Evolutionary conservation across 1,140 invertebrate species (phyloP).

Genomic region (Trichoplusia ni): DNA sequence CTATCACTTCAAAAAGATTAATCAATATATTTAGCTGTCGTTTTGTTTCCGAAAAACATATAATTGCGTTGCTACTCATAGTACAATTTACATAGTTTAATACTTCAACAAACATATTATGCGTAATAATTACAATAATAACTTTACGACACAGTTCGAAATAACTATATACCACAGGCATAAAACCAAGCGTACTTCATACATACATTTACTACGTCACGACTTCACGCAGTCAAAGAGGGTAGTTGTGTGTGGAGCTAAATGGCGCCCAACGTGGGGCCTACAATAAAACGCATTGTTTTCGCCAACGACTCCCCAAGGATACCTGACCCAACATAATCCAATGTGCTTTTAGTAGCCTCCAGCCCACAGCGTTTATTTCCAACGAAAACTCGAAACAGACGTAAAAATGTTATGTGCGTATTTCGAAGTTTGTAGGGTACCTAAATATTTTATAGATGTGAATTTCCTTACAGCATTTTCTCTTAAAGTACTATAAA

Average conservation of each 20-base stretch:
- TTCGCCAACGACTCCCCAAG: slow-evolving; percentile 3
- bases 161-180: slow-evolving; percentile 15
- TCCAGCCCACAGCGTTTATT: slow-evolving; percentile 13
- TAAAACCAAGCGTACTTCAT: background rate
- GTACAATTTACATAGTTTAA: too few species aligned
- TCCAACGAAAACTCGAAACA: slow-evolving; percentile 12
- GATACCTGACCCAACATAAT: slow-evolving; percentile 20
- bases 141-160: too few species aligned
- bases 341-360: slow-evolving; percentile 31
- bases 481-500: too few species aligned
- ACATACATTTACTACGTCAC: background rate
- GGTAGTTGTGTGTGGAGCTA: background rate
- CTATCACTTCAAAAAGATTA: too few species aligned
- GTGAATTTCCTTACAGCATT: background rate
- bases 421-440: background rate
- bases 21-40: too few species aligned
- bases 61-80: too few species aligned
- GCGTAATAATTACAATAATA: too few species aligned
- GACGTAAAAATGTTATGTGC: background rate
- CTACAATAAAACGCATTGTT: slow-evolving; percentile 9
- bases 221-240: background rate
- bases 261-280: slow-evolving; percentile 29
- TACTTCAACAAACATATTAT: too few species aligned
- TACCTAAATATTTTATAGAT: background rate
- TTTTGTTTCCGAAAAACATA: too few species aligned